Percentiles rank a stretch among this genome's conserved stretches.
These are phyloP conservation scores for Cosmorhoe ocellata DNA, from an alignment of 2,888 invertebrate species.

Conservation along the genomic window DNA sequence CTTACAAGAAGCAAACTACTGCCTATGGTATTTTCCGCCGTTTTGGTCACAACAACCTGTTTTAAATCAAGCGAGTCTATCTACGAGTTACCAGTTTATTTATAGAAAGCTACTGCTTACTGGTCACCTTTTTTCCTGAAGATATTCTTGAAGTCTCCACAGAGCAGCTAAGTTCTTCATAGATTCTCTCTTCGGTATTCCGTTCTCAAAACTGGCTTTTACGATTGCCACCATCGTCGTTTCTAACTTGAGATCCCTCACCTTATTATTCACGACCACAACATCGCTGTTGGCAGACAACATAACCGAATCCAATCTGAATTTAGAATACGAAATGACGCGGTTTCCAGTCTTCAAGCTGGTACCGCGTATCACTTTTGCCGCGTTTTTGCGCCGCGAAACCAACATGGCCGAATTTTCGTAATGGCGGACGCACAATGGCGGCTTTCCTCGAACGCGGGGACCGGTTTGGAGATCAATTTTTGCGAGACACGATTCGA, in stretches of 20 bases:
- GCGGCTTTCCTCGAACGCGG: slow-evolving; percentile 58
- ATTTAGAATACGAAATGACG: slow-evolving; percentile 46
- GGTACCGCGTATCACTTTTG: slow-evolving; percentile 56
- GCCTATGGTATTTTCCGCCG: background rate
- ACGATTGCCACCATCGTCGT: slow-evolving; percentile 32
- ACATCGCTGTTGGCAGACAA: slow-evolving; percentile 38
- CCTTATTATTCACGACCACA: slow-evolving; percentile 35
- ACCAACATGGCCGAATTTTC: slow-evolving; percentile 76
- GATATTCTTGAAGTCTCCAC: too few relatives aligned
- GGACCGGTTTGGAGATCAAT: slow-evolving; percentile 63
- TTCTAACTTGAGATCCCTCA: slow-evolving; percentile 38
- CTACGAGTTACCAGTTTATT: background rate
- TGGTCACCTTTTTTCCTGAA: too few relatives aligned
- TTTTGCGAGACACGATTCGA: slow-evolving; percentile 59
- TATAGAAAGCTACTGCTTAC: background rate
- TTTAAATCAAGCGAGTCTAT: background rate
- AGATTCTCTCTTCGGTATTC: background rate
- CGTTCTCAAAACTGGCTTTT: background rate
- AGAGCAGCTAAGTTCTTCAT: background rate
- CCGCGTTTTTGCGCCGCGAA: slow-evolving; percentile 64
- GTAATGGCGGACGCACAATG: slow-evolving; percentile 65
- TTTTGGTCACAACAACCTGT: background rate
- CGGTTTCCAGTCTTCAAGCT: slow-evolving; percentile 40
- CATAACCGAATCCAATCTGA: slow-evolving; percentile 45
- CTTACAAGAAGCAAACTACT: too few relatives aligned